Evolutionary conservation across 2,113 vertebrate species (phyloP).

Genomic region (Cavia porcellus): DNA sequence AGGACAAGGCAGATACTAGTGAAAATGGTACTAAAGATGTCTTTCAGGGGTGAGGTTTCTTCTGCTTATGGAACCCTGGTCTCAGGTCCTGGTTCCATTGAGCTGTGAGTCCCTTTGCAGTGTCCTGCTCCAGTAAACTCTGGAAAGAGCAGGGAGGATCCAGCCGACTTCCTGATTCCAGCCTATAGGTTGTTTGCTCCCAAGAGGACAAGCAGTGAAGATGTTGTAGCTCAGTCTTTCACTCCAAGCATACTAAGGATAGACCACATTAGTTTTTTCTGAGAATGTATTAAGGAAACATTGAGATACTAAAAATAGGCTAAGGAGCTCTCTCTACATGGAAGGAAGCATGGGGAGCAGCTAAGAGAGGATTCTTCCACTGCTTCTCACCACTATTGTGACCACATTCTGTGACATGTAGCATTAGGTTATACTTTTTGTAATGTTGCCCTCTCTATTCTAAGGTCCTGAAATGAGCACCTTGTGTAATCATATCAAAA

Average conservation of each 20-base stretch:
- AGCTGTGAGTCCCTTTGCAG: background rate
- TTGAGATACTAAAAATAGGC: background rate
- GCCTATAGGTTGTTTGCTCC: background rate
- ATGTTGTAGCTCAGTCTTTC: background rate
- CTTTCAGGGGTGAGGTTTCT: background rate
- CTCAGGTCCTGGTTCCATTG: fast-evolving
- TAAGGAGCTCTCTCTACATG: fast-evolving
- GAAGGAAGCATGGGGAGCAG: background rate
- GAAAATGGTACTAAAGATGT: background rate
- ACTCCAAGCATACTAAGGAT: background rate
- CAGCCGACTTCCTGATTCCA: background rate
- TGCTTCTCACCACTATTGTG: fast-evolving
- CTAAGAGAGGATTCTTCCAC: background rate
- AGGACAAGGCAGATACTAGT: background rate
- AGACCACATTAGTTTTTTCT: background rate
- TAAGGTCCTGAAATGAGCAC: background rate
- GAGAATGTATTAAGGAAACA: background rate
- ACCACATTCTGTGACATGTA: background rate
- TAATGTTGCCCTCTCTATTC: background rate
- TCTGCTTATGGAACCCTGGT: background rate
- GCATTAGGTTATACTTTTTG: background rate
- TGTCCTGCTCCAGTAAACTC: background rate
- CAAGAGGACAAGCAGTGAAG: background rate
- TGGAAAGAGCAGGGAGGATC: background rate
- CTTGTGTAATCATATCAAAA: background rate